Evolutionary conservation across 2,888 invertebrate species (phyloP).

Genomic region (Dasypolia templi): DNA sequence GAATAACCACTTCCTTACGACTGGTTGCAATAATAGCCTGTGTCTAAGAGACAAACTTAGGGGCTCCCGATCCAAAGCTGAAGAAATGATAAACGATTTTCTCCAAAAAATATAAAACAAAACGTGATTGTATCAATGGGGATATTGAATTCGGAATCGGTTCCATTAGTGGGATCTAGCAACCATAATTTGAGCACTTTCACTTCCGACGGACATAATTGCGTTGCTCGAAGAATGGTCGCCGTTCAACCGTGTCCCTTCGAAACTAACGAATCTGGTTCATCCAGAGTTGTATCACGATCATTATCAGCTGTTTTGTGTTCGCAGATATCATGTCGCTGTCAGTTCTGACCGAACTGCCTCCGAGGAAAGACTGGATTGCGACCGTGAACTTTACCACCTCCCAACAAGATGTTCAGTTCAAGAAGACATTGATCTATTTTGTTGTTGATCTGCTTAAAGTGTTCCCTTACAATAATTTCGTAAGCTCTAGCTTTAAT

Average conservation of each 20-base stretch:
- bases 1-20: neutral
- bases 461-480: constrained; percentile 75
- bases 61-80: neutral
- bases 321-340: constrained; percentile 74
- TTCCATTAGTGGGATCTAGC: constrained; percentile 38
- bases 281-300: constrained; percentile 45
- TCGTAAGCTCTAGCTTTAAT: constrained; percentile 73
- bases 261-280: constrained; percentile 40
- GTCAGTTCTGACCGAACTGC: constrained; percentile 82
- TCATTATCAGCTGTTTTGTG: constrained; percentile 3
- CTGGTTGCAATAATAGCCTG: neutral
- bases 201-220: constrained; percentile 62
- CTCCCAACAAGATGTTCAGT: constrained; percentile 77
- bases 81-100: neutral
- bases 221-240: constrained; percentile 51
- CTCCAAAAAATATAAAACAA: constrained; percentile 3
- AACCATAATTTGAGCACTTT: constrained; percentile 62
- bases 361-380: constrained; percentile 77
- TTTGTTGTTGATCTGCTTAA: constrained; percentile 79
- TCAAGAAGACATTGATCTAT: constrained; percentile 81
- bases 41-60: neutral
- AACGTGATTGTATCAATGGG: constrained; percentile 13
- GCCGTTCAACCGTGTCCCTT: constrained; percentile 53
- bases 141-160: constrained; percentile 36
- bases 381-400: constrained; percentile 76